Conservation (phyloP, 2,797 vertebrate species). For the Discoglossus pictus region DNA sequence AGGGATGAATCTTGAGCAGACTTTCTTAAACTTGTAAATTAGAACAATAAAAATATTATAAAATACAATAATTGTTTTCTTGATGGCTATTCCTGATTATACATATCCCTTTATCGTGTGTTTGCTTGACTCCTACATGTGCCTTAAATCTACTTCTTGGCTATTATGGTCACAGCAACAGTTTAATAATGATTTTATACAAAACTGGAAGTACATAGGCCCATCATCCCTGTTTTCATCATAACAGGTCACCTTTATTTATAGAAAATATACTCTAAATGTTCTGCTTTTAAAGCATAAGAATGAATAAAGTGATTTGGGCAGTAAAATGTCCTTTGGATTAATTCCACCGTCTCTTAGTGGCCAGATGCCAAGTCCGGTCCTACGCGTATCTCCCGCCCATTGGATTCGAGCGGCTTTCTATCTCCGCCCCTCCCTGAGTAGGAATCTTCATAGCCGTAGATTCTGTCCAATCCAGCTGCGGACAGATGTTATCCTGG, state of each 20-base stretch:
- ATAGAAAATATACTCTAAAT: slow-evolving; percentile 47
- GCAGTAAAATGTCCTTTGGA: slow-evolving; percentile 18
- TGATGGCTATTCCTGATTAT: too few species aligned
- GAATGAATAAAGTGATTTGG: slow-evolving; percentile 18
- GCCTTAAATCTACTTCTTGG: too few species aligned
- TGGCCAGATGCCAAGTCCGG: background rate
- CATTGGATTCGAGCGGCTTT: slow-evolving; percentile 7
- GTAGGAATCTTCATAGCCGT: slow-evolving; percentile 58
- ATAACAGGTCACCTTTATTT: slow-evolving; percentile 54
- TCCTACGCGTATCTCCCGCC: slow-evolving; percentile 3
- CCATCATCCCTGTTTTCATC: slow-evolving; percentile 7
- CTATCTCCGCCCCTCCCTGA: background rate
- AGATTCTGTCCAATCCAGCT: slow-evolving; percentile 83
- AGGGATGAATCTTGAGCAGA: too few species aligned
- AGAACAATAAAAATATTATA: too few species aligned
- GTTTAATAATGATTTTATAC: too few species aligned
- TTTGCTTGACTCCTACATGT: too few species aligned
- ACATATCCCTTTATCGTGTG: too few species aligned
- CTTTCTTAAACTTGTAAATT: too few species aligned
- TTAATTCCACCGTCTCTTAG: background rate
- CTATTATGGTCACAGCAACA: too few species aligned
- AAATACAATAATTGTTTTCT: too few species aligned
- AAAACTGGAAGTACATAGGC: too few species aligned
- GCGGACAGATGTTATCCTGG: slow-evolving; percentile 81
- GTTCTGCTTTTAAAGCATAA: slow-evolving; percentile 47